phyloP scores from a whole-genome alignment of 2,797 vertebrate genomes.

The Malurus splendens region DNA sequence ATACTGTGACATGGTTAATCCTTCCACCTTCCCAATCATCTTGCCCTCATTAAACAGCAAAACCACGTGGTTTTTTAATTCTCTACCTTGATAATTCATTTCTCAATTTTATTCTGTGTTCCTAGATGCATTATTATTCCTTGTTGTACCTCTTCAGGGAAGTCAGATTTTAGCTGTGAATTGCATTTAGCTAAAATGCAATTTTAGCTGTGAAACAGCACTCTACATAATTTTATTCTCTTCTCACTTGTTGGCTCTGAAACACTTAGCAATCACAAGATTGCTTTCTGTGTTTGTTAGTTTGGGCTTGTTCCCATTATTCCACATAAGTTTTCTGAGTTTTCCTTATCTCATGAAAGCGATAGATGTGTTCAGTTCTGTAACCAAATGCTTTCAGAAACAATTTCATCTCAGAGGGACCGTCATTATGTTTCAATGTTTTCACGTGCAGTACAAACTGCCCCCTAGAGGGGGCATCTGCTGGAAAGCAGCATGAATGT shows the following conservation, averaged over 20 bases:
- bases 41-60: not conserved
- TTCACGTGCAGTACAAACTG: not conserved
- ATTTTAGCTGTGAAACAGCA: not conserved
- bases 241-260: not conserved
- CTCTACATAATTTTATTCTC: not conserved
- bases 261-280: not conserved
- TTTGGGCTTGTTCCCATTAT: not conserved
- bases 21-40: not conserved
- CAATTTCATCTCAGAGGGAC: not conserved
- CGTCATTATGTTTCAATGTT: accelerated
- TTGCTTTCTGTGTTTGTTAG: not conserved
- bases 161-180: not conserved
- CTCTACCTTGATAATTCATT: not conserved
- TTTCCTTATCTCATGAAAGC: not conserved
- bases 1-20: not conserved
- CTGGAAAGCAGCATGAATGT: not conserved
- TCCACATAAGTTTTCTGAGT: not conserved
- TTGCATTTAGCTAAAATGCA: not conserved
- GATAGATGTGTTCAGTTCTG: not conserved
- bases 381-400: not conserved
- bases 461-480: not conserved
- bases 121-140: not conserved
- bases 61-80: not conserved
- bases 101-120: not conserved
- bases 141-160: not conserved